phyloP scores from a whole-genome alignment of 1,140 invertebrate species.

The Bombus vancouverensis region DNA sequence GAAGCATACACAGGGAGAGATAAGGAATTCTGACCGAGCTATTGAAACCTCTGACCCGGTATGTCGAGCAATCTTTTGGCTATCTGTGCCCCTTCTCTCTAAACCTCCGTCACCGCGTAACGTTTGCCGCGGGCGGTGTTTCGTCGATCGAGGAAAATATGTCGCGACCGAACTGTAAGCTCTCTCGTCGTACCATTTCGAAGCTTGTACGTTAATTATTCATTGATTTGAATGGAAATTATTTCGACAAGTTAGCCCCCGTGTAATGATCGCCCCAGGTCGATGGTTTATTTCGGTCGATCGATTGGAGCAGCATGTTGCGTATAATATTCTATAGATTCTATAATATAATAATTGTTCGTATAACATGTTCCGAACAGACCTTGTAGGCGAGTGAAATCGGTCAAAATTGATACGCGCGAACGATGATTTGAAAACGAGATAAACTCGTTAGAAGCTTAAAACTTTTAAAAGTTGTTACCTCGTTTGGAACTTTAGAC shows the following conservation, averaged over 20 bases:
- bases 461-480: too few relatives aligned
- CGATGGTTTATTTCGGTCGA: background rate
- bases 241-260: background rate
- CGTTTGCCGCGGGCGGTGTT: background rate
- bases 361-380: background rate
- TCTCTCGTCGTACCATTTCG: background rate
- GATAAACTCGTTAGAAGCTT: too few relatives aligned
- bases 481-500: too few relatives aligned
- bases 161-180: too few relatives aligned
- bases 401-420: too few relatives aligned
- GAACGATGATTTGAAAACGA: background rate
- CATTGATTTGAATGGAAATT: conserved; percentile 5
- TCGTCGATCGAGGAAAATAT: background rate
- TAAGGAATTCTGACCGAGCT: conserved; percentile 74
- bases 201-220: background rate
- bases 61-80: conserved; percentile 60
- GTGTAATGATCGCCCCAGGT: background rate
- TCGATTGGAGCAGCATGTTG: background rate
- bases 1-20: conserved; percentile 70
- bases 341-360: background rate
- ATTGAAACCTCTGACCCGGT: conserved; percentile 78
- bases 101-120: too few relatives aligned
- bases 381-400: background rate
- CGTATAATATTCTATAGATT: background rate
- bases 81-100: background rate